Evolutionary conservation across 2,113 vertebrate species (phyloP), one percentile per base, ranked within the genome.

Genomic region (Haemorhous mexicanus): DNA sequence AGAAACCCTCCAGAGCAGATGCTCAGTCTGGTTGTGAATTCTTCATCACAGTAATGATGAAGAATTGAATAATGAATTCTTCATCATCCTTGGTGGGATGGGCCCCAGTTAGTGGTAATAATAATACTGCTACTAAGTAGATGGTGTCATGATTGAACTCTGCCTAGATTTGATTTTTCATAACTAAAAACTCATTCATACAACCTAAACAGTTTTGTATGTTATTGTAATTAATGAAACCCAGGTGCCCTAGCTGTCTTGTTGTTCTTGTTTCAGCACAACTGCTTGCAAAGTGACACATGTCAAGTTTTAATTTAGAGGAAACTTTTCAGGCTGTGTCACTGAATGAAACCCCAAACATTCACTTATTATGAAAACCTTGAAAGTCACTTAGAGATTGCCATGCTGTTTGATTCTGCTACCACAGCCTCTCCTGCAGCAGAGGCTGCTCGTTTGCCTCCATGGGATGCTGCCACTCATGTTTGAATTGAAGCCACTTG

Each of bases 401-500:
- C 85, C 74, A 11, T 41, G 47, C 52, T 96, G 88, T 82, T 43
- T 81, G 79, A 75, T 85, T 83, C 75, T 76, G 92, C 76, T 95
- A 56, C 88, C 67, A 63, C 94, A 90, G 92, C 59, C 55, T 84
- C 59, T 93, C 74, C 84, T 58, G 91, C 74, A 50, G 59, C 62
- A 24, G 41, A 55, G 83, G 61, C 89, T 90, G 69, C 87, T 89
- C n/a, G 28, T 93, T 87, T 96, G 70, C 80, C 84, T 96, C 93
- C 92, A 75, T 88, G 90, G 90, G 84, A 93, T 13, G 27, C 84
- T 97, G 92, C 94, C 76, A 90, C 87, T 95, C 68, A 49, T 78
- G 84, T 91, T 92, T 95, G 94, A 95, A 91, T 93, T 96, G 96
- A 91, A 94, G 75, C 94, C 90, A 91, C 90, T 95, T 97, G 66